Conservation (phyloP, 2,797 vertebrate species). For the Lutjanus campechanus region DNA sequence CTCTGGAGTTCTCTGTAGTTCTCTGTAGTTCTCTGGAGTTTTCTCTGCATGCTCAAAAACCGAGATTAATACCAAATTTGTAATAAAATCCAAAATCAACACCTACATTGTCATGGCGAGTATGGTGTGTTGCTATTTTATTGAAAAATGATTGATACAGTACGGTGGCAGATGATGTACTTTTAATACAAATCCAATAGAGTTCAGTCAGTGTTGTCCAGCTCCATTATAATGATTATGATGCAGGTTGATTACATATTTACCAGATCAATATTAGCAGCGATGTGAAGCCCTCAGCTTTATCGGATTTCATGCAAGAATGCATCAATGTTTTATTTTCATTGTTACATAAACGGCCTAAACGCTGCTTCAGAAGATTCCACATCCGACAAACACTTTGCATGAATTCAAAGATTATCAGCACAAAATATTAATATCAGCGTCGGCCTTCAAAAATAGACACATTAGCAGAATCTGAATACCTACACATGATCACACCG, state of each 20-base stretch:
- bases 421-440: not conserved
- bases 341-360: not conserved
- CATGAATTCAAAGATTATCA: not conserved
- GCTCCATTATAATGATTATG: not conserved
- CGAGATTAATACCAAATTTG: not conserved
- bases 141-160: not conserved
- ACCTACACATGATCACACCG: constrained; percentile 11
- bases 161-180: not conserved
- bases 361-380: not conserved
- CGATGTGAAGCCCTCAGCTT: constrained; percentile 1
- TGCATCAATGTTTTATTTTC: not conserved
- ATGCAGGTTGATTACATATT: constrained; percentile 10
- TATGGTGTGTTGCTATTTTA: not conserved
- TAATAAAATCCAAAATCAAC: not conserved
- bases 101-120: not conserved
- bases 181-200: not conserved
- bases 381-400: not conserved
- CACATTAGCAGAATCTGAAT: constrained; percentile 15
- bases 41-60: not conserved
- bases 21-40: no score
- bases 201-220: not conserved
- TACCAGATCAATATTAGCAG: constrained; percentile 9
- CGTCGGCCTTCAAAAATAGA: not conserved
- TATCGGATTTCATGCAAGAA: not conserved
- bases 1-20: no score